Conservation (phyloP, 2,113 vertebrate genomes). For the rat (Rattus norvegicus) region DNA sequence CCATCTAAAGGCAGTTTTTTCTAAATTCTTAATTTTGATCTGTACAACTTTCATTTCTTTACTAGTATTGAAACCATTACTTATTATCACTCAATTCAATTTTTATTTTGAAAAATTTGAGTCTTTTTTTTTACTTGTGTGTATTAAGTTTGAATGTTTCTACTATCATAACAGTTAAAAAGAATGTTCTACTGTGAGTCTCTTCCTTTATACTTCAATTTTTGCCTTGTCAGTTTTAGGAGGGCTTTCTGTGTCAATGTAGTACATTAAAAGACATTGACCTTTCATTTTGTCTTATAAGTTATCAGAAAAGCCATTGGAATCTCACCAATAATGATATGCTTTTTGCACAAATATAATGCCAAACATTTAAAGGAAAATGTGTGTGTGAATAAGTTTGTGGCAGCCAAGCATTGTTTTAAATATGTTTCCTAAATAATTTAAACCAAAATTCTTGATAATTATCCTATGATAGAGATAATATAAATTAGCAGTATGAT, state of each 20-base stretch:
- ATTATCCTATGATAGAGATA: neutral
- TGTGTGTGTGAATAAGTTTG: neutral
- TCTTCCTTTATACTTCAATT: neutral
- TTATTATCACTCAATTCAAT: neutral
- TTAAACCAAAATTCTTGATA: neutral
- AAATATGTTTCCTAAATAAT: neutral
- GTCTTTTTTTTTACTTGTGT: neutral
- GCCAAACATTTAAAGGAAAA: neutral
- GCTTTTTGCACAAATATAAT: neutral
- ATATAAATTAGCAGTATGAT: neutral
- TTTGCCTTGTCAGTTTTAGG: neutral
- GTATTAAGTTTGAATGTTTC: neutral
- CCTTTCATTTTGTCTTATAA: neutral
- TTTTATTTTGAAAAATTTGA: no score
- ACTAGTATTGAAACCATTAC: neutral
- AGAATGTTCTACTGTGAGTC: neutral
- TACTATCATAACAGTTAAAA: neutral
- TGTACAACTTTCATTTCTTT: neutral
- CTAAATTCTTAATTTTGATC: neutral
- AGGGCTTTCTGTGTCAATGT: rapidly evolving
- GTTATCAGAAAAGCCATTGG: neutral
- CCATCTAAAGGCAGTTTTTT: neutral
- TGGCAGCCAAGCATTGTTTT: neutral
- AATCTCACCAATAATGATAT: neutral
- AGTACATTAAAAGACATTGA: neutral